Percentiles rank a stretch among this genome's conserved stretches.
phyloP scores from a whole-genome alignment of 1,140 invertebrate genomes.

The Drosophila asahinai region DNA sequence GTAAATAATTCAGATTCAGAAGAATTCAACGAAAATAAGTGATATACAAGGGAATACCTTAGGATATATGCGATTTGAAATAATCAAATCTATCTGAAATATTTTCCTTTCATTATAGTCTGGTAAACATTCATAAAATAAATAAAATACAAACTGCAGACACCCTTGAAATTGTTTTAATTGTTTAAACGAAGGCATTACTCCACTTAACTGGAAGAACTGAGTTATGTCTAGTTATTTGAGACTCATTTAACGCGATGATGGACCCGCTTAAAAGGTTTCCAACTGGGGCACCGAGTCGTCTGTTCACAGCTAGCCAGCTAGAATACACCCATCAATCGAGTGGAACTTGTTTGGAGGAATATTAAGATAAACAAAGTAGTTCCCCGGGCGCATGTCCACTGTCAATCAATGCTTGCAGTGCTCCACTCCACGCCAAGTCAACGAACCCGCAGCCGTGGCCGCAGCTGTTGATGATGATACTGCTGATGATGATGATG shows the following conservation, averaged over 20 bases:
- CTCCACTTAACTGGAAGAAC: slow-evolving; percentile 10
- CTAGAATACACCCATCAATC: slow-evolving; percentile 25
- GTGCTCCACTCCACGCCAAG: slow-evolving; percentile 65
- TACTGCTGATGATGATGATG: slow-evolving; percentile 42
- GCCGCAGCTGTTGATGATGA: slow-evolving; percentile 46
- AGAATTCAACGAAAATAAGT: too few species aligned
- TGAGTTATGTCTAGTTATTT: slow-evolving; percentile 29
- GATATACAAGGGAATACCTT: not conserved
- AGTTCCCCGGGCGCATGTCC: slow-evolving; percentile 62
- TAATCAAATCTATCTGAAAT: not conserved
- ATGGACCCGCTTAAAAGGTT: slow-evolving; percentile 29
- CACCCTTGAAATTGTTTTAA: slow-evolving; percentile 6
- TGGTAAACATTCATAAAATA: slow-evolving; percentile 3
- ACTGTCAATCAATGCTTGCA: slow-evolving; percentile 80
- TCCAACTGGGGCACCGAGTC: slow-evolving; percentile 29
- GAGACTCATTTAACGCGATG: slow-evolving; percentile 11
- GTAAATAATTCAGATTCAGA: not conserved
- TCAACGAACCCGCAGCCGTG: slow-evolving; percentile 57
- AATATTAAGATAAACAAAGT: slow-evolving; percentile 49
- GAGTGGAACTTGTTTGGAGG: slow-evolving; percentile 47
- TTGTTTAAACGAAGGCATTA: not conserved
- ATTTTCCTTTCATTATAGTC: not conserved
- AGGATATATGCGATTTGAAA: too few species aligned
- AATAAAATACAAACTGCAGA: not conserved
- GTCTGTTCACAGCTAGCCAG: slow-evolving; percentile 24